Percentiles rank a stretch among this genome's conserved stretches.
phyloP scores from a whole-genome alignment of 2,113 vertebrate genomes.

The Xiphorhynchus elegans region DNA sequence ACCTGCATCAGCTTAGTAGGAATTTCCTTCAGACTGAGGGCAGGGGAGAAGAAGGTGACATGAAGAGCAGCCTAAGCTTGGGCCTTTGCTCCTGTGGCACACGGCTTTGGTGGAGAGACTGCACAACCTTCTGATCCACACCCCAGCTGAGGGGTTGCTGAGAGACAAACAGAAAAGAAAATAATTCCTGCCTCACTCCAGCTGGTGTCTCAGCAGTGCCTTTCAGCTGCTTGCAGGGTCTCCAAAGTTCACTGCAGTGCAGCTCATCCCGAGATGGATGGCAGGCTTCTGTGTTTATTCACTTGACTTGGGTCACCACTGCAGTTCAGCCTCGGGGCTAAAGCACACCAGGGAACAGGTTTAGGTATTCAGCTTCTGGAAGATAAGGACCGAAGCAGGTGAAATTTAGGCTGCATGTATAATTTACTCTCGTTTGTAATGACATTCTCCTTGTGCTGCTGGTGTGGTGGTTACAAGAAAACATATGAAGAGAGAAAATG shows the following conservation, averaged over 20 bases:
- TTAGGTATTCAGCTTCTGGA: not conserved
- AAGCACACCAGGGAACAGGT: not conserved
- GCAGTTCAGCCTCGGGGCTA: not conserved
- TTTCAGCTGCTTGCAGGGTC: not conserved
- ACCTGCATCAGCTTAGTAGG: not conserved
- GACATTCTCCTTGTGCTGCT: not conserved
- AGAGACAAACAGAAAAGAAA: not conserved
- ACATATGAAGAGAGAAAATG: not conserved
- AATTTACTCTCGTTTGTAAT: constrained; percentile 12
- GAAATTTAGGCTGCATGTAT: not conserved
- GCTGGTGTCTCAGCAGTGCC: not conserved
- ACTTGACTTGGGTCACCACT: not conserved
- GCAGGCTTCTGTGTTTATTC: not conserved
- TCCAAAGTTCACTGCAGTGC: not conserved
- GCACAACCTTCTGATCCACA: not conserved
- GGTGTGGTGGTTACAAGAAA: not conserved
- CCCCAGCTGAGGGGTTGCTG: not conserved
- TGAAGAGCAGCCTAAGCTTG: not conserved
- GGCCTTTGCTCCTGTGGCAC: not conserved
- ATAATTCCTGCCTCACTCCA: not conserved
- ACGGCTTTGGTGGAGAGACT: not conserved
- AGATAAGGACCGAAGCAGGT: not conserved
- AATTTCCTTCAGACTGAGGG: not conserved
- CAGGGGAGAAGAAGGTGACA: not conserved
- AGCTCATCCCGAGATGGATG: not conserved